phyloP scores from a whole-genome alignment of 2,113 vertebrate genomes.

The Cygnus atratus region DNA sequence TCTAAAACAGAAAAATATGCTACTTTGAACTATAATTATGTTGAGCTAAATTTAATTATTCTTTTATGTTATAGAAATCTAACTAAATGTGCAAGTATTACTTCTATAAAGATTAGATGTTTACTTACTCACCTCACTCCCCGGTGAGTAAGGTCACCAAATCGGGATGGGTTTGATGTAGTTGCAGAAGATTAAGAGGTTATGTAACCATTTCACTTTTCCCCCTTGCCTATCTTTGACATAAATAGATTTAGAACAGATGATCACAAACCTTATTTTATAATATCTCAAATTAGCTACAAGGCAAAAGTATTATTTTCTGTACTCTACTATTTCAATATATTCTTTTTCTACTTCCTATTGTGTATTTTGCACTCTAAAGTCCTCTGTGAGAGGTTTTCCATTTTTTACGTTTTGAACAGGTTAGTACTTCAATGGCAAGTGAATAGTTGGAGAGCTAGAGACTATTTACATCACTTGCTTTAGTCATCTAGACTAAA shows the following conservation, averaged over 20 bases:
- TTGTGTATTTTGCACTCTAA: background rate
- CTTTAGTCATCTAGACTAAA: background rate
- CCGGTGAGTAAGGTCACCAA: background rate
- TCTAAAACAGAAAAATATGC: background rate
- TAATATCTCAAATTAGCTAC: background rate
- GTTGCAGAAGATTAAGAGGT: background rate
- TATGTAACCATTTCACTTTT: background rate
- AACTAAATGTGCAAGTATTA: accelerated
- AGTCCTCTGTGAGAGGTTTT: background rate
- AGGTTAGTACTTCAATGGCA: background rate
- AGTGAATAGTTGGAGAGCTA: background rate
- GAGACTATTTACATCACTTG: background rate
- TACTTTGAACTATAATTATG: background rate
- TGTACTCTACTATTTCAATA: background rate
- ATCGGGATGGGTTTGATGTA: background rate
- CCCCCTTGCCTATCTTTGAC: background rate
- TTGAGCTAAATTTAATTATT: background rate
- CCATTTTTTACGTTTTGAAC: background rate
- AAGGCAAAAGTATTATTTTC: background rate
- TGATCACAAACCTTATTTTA: background rate
- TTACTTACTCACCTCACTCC: background rate
- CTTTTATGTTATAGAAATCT: background rate
- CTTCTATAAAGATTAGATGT: background rate
- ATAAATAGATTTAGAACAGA: background rate
- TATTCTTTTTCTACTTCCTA: background rate